Percentiles rank a stretch among this genome's conserved stretches.
Conservation (phyloP, 92 coral and sea anemone species). For the Siderastrea siderea region DNA sequence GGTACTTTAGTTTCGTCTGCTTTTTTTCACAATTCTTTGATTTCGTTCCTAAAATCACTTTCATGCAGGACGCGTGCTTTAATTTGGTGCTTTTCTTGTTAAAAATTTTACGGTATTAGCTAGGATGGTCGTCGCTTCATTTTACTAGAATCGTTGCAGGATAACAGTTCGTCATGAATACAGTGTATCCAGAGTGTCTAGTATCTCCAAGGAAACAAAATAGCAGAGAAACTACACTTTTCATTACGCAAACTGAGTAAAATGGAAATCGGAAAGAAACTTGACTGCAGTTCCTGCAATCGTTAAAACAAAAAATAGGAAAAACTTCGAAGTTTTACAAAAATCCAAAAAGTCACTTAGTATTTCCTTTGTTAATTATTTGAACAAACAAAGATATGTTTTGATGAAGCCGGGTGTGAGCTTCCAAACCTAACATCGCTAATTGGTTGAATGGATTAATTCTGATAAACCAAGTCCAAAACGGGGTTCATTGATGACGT, state of each 20-base stretch:
- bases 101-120: too few relatives aligned
- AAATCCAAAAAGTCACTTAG: background rate
- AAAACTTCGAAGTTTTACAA: background rate
- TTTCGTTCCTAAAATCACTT: too few relatives aligned
- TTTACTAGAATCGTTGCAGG: too few relatives aligned
- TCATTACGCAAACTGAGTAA: too few relatives aligned
- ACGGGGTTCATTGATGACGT: background rate
- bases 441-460: background rate
- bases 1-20: background rate
- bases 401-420: background rate
- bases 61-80: too few relatives aligned
- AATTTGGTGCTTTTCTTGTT: too few relatives aligned
- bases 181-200: too few relatives aligned
- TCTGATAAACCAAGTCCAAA: background rate
- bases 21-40: too few relatives aligned
- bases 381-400: constrained; percentile 5
- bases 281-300: background rate
- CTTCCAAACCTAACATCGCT: background rate
- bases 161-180: too few relatives aligned
- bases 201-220: too few relatives aligned
- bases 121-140: too few relatives aligned
- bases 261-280: background rate
- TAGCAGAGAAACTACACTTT: too few relatives aligned
- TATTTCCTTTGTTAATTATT: background rate
- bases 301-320: background rate